Conservation (phyloP, 1,140 invertebrate genomes). For the Venturia canescens region DNA sequence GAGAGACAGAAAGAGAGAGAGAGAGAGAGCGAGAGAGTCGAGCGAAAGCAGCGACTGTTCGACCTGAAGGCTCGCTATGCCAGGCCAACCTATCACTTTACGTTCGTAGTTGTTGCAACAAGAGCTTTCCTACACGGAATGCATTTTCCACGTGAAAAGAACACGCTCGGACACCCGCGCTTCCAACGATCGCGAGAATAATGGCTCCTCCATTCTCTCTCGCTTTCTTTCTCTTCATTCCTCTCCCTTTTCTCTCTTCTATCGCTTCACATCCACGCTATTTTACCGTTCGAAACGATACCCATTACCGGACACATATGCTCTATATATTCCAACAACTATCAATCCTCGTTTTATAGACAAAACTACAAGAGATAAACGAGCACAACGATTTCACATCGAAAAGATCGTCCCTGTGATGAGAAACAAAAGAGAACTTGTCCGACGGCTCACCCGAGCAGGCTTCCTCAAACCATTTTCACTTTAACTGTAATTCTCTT, state of each 20-base stretch:
- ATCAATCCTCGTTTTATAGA: constrained; percentile 12
- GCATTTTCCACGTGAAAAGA: constrained; percentile 3
- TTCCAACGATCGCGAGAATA: constrained; percentile 28
- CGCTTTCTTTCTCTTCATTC: background rate
- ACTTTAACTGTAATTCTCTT: constrained; percentile 1
- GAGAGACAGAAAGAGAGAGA: background rate
- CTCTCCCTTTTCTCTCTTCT: background rate
- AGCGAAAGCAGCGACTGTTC: background rate
- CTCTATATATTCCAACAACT: background rate
- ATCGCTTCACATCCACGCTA: background rate
- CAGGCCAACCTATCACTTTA: background rate
- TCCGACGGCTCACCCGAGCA: background rate
- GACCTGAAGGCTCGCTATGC: background rate
- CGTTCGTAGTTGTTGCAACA: background rate
- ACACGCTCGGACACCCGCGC: constrained; percentile 6
- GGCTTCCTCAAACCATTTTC: background rate
- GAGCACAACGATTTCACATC: background rate
- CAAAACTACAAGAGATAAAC: background rate
- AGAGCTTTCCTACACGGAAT: background rate
- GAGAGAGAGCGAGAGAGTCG: background rate
- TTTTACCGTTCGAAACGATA: background rate
- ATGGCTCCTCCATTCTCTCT: background rate
- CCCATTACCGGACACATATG: constrained; percentile 1
- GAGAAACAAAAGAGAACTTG: constrained; percentile 9
- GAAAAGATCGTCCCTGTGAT: background rate